Percentiles rank a stretch among this genome's conserved stretches.
Evolutionary conservation across 2,888 invertebrate genomes (phyloP).

Genomic region (Cataglyphis cursor): DNA sequence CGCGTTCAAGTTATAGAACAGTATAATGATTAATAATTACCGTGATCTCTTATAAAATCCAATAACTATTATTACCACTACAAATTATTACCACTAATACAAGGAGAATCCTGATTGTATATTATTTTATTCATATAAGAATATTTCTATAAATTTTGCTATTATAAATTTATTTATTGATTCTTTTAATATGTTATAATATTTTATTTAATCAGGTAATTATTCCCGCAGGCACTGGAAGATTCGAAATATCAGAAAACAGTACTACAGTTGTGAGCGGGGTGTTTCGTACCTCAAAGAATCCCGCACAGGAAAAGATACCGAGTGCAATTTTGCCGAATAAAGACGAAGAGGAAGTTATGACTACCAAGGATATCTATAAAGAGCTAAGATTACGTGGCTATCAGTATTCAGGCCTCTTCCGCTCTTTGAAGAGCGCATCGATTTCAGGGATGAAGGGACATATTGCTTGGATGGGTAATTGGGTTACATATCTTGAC

Average conservation of each 20-base stretch:
- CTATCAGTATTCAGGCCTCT: conserved; percentile 88
- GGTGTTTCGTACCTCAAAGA: conserved; percentile 89
- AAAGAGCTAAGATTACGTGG: conserved; percentile 88
- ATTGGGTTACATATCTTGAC: conserved; percentile 91
- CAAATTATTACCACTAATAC: neutral
- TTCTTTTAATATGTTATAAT: neutral
- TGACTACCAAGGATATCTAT: conserved; percentile 85
- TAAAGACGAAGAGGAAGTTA: conserved; percentile 73
- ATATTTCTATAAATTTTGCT: neutral
- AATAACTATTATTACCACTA: neutral
- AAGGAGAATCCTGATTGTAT: neutral
- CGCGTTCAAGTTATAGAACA: neutral
- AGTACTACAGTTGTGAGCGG: conserved; percentile 92
- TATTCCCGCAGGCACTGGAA: conserved; percentile 83
- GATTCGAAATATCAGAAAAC: conserved; percentile 90
- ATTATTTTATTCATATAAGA: neutral
- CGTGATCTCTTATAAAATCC: neutral
- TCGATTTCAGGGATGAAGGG: conserved; percentile 86
- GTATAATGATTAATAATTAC: neutral
- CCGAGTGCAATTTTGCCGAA: conserved; percentile 65
- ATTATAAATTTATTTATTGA: neutral
- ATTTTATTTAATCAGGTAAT: neutral
- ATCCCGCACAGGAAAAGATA: conserved; percentile 82
- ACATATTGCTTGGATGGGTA: conserved; percentile 88
- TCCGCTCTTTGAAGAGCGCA: conserved; percentile 87